phyloP scores from a whole-genome alignment of 2,797 vertebrate genomes.

The Trachurus trachurus region DNA sequence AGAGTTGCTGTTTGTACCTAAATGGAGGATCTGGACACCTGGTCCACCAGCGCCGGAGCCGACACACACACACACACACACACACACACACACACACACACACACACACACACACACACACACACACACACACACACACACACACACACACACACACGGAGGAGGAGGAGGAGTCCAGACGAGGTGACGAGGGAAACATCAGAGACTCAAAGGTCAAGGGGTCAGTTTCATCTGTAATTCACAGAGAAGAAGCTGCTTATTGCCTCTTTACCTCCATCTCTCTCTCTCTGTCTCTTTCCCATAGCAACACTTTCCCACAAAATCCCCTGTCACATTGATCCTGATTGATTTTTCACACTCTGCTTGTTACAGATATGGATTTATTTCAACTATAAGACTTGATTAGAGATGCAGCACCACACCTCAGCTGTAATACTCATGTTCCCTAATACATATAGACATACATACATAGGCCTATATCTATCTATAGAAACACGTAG shows the following conservation, averaged over 20 bases:
- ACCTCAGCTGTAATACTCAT: background rate
- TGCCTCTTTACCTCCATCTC: constrained; percentile 1
- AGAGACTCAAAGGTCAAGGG: constrained; percentile 46
- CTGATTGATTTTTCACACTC: constrained; percentile 73
- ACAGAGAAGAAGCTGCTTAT: constrained; percentile 33
- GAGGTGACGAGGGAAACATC: constrained; percentile 61
- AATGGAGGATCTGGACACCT: too few relatives aligned
- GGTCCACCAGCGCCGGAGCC: too few relatives aligned
- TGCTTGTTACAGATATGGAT: constrained; percentile 64
- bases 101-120: too few relatives aligned
- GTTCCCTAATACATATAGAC: background rate
- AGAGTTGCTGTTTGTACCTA: too few relatives aligned
- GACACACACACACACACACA: too few relatives aligned
- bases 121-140: too few relatives aligned
- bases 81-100: too few relatives aligned
- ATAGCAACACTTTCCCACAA: constrained; percentile 62
- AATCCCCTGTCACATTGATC: constrained; percentile 66
- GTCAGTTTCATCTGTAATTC: constrained; percentile 70
- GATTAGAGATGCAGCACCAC: constrained; percentile 54
- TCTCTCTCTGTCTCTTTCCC: constrained; percentile 7
- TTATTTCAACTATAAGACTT: constrained; percentile 50
- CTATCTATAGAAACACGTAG: too few relatives aligned
- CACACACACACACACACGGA: too few relatives aligned
- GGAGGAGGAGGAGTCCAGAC: constrained; percentile 35
- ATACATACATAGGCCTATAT: too few relatives aligned